These are phyloP conservation scores for Rhinichthys osculus DNA, from an alignment of 2,797 vertebrate species.

Conservation along the genomic window DNA sequence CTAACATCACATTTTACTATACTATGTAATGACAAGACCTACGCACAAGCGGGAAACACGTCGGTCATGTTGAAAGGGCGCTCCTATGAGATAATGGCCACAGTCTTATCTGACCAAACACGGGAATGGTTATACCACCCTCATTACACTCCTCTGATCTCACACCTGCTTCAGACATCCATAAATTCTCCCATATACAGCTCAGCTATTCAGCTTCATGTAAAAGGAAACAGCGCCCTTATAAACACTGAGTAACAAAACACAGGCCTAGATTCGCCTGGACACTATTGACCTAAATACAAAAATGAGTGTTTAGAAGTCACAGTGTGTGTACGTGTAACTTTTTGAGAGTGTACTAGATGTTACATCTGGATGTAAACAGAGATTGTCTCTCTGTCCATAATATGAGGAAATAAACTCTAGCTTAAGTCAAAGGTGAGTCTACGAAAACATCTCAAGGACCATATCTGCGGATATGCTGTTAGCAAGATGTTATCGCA, in stretches of 20 bases:
- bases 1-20: slow-evolving; percentile 4
- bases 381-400: background rate
- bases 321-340: background rate
- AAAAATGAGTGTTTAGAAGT: background rate
- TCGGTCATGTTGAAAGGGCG: slow-evolving; percentile 43
- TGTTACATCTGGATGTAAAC: background rate
- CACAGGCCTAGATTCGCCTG: slow-evolving; percentile 14
- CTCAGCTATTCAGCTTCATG: slow-evolving; percentile 30
- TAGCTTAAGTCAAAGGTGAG: slow-evolving; percentile 5
- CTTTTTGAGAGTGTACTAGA: background rate
- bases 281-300: background rate
- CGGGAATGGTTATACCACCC: slow-evolving; percentile 61
- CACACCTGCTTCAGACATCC: slow-evolving; percentile 73
- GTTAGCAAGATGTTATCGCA: slow-evolving; percentile 24
- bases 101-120: slow-evolving; percentile 72
- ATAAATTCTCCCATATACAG: slow-evolving; percentile 69
- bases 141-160: slow-evolving; percentile 67
- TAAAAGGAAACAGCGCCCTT: slow-evolving; percentile 55
- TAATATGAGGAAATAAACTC: slow-evolving; percentile 24
- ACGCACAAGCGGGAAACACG: slow-evolving; percentile 31
- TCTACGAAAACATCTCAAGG: slow-evolving; percentile 56
- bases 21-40: slow-evolving; percentile 18
- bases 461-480: background rate
- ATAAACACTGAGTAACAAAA: slow-evolving; percentile 52
- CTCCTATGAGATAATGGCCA: slow-evolving; percentile 42